Evolutionary conservation across 2,113 vertebrate species (phyloP).

Genomic region (Hippoglossus stenolepis): DNA sequence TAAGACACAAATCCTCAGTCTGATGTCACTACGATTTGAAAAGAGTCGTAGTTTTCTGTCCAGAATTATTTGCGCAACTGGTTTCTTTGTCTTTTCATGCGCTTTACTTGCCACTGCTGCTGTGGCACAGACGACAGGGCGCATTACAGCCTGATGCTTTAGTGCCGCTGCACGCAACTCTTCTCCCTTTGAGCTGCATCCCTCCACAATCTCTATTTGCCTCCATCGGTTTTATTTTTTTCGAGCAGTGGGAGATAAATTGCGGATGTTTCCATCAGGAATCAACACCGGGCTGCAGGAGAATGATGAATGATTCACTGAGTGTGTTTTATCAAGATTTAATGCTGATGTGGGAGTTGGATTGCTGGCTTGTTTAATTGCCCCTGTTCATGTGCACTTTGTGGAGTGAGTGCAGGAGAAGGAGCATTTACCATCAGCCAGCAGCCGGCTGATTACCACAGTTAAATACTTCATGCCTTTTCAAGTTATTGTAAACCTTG

Average conservation of each 20-base stretch:
- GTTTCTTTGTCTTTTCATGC: constrained; percentile 67
- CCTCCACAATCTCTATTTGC: too few species aligned
- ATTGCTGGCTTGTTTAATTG: constrained; percentile 48
- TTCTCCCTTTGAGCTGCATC: background rate
- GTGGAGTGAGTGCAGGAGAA: constrained; percentile 34
- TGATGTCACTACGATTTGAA: constrained; percentile 15
- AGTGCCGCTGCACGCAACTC: constrained; percentile 11
- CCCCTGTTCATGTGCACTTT: constrained; percentile 29
- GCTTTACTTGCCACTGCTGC: background rate
- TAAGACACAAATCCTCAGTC: background rate
- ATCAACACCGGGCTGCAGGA: background rate
- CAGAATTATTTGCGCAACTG: constrained; percentile 67
- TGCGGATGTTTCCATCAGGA: background rate
- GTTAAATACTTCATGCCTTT: constrained; percentile 17
- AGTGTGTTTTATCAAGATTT: constrained; percentile 36
- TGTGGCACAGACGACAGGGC: background rate
- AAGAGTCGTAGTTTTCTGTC: constrained; percentile 8
- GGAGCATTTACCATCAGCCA: constrained; percentile 24
- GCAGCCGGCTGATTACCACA: constrained; percentile 23
- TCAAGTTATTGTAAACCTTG: constrained; percentile 2
- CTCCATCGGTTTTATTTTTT: background rate
- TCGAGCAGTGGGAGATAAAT: background rate
- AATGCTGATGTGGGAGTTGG: constrained; percentile 32
- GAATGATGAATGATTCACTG: background rate
- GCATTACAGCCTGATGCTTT: constrained; percentile 3